Evolutionary conservation across 1,140 invertebrate species (phyloP).

Genomic region (Orius laevigatus): DNA sequence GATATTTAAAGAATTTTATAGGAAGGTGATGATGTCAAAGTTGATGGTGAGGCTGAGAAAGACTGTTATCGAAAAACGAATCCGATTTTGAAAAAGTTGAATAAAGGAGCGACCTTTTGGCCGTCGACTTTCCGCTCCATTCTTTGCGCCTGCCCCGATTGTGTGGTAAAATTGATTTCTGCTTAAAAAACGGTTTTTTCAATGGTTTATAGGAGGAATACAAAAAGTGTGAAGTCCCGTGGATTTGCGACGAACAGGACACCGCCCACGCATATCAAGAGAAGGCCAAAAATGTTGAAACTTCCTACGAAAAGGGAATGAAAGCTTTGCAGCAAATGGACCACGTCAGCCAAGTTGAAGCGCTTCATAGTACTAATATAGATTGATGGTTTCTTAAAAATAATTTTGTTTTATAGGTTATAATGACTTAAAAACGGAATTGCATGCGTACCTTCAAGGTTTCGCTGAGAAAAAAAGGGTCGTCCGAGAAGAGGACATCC

Average conservation of each 20-base stretch:
- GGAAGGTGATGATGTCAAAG: no score
- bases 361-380: conserved; percentile 42
- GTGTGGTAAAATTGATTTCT: conserved; percentile 26
- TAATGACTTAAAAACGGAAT: conserved; percentile 49
- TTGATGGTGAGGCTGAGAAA: background rate
- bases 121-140: conserved; percentile 30
- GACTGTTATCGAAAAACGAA: conserved; percentile 1
- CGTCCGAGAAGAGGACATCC: conserved; percentile 78
- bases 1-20: no score
- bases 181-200: no score
- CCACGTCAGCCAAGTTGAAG: conserved; percentile 67
- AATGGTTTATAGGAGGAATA: conserved; percentile 38
- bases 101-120: conserved; percentile 28
- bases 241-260: conserved; percentile 64
- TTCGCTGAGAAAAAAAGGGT: conserved; percentile 76
- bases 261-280: conserved; percentile 77
- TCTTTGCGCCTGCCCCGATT: conserved; percentile 31
- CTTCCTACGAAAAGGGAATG: conserved; percentile 59
- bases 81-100: background rate
- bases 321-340: conserved; percentile 58
- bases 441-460: conserved; percentile 69
- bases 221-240: conserved; percentile 44
- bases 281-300: conserved; percentile 42
- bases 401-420: conserved; percentile 18
- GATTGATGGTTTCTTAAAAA: no score